Evolutionary conservation across 1,140 invertebrate genomes (phyloP).

Genomic region (Drosophila willistoni): DNA sequence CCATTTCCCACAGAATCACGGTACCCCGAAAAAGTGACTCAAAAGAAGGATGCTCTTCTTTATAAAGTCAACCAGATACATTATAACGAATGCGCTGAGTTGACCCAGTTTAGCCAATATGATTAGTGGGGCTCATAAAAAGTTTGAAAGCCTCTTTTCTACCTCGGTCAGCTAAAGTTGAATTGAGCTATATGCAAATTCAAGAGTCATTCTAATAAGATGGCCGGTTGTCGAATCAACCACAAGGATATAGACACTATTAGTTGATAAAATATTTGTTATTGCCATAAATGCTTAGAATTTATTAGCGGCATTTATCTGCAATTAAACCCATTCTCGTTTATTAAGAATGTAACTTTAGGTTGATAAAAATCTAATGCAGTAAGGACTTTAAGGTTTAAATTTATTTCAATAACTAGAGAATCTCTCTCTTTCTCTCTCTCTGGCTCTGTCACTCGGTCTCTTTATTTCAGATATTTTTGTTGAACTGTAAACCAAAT

Average conservation of each 20-base stretch:
- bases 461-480: background rate
- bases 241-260: too few relatives aligned
- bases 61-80: background rate
- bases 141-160: too few relatives aligned
- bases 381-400: background rate
- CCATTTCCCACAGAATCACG: background rate
- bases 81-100: background rate
- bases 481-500: slow-evolving; percentile 10
- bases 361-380: background rate
- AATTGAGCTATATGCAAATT: too few relatives aligned
- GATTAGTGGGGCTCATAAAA: too few relatives aligned
- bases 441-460: background rate
- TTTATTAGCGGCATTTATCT: background rate
- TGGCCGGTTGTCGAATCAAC: too few relatives aligned
- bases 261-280: too few relatives aligned
- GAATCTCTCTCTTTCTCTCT: background rate
- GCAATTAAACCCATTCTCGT: background rate
- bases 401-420: background rate
- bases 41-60: background rate
- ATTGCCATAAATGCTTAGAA: too few relatives aligned
- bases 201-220: too few relatives aligned
- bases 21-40: background rate
- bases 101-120: background rate
- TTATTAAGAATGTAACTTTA: background rate
- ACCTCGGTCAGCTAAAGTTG: too few relatives aligned